phyloP scores from a whole-genome alignment of 2,888 invertebrate genomes.

The Drosophila melanosoma region DNA sequence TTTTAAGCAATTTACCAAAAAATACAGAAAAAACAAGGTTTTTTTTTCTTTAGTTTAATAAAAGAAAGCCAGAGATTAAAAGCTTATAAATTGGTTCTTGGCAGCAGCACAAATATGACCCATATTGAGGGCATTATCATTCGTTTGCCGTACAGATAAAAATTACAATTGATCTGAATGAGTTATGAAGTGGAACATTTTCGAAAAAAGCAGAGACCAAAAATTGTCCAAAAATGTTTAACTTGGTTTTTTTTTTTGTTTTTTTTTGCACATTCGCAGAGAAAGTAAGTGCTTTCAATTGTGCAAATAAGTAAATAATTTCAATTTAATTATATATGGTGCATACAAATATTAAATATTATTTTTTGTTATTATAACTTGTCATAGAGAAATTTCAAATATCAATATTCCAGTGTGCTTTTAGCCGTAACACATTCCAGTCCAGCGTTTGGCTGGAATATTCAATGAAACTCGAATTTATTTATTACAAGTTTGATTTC shows the following conservation, averaged over 20 bases:
- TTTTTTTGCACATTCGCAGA: slow-evolving; percentile 7
- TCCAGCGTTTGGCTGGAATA: slow-evolving; percentile 2
- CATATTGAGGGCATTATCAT: slow-evolving; percentile 59
- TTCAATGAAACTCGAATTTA: slow-evolving; percentile 43
- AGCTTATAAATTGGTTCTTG: slow-evolving; percentile 43
- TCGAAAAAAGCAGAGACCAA: not conserved
- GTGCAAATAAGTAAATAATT: slow-evolving; percentile 1
- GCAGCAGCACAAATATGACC: slow-evolving; percentile 59
- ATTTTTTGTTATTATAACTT: slow-evolving; percentile 6
- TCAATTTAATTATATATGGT: not conserved
- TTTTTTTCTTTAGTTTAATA: slow-evolving; percentile 6
- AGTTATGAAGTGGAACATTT: slow-evolving; percentile 2
- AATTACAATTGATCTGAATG: slow-evolving; percentile 20
- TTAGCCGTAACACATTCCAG: not conserved
- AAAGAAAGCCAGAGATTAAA: slow-evolving; percentile 56
- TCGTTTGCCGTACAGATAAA: slow-evolving; percentile 34
- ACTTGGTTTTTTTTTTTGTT: not conserved
- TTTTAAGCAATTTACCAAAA: slow-evolving; percentile 51
- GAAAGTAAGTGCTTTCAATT: slow-evolving; percentile 33
- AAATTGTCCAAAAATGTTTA: not conserved
- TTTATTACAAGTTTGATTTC: slow-evolving; percentile 15
- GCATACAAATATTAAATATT: slow-evolving; percentile 13
- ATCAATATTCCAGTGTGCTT: slow-evolving; percentile 13
- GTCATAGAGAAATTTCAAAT: slow-evolving; percentile 15
- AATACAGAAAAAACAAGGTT: not conserved